Evolutionary conservation across 1,140 invertebrate species (phyloP).

Genomic region (Chrysopa pallens): DNA sequence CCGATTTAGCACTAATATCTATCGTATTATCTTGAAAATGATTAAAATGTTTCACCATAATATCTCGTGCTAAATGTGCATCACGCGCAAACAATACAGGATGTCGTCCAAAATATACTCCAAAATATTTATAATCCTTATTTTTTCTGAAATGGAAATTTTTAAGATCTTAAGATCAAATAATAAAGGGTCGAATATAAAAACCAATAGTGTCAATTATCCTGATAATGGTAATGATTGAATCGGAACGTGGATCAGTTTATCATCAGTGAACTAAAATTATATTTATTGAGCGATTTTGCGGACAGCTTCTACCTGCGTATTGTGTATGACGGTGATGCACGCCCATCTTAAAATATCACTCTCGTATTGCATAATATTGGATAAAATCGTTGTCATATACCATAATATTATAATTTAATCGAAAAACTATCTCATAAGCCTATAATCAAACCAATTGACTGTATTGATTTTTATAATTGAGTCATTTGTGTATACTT

Average conservation of each 20-base stretch:
- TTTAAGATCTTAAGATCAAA: background rate
- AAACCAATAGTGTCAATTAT: no score
- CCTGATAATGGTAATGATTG: background rate
- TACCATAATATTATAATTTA: no score
- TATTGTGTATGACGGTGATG: no score
- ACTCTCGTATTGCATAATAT: background rate
- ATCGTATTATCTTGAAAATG: conserved; percentile 23
- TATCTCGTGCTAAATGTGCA: conserved; percentile 29
- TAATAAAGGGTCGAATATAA: background rate
- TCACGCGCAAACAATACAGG: conserved; percentile 32
- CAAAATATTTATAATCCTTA: conserved; percentile 12
- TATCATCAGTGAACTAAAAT: no score
- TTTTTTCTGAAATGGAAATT: conserved; percentile 2
- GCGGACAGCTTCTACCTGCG: no score
- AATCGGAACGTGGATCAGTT: background rate
- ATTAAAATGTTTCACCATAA: conserved; percentile 31
- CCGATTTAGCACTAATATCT: conserved; percentile 14
- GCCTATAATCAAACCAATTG: no score
- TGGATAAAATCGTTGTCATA: no score
- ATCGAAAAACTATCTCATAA: no score
- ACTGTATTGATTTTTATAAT: no score
- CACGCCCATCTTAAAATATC: no score
- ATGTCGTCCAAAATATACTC: conserved; percentile 19
- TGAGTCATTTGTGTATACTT: conserved; percentile 3
- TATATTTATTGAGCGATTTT: no score